These are phyloP conservation scores for Orthochromis malagaraziensis DNA, from an alignment of 2,113 vertebrate genomes.

Conservation along the genomic window DNA sequence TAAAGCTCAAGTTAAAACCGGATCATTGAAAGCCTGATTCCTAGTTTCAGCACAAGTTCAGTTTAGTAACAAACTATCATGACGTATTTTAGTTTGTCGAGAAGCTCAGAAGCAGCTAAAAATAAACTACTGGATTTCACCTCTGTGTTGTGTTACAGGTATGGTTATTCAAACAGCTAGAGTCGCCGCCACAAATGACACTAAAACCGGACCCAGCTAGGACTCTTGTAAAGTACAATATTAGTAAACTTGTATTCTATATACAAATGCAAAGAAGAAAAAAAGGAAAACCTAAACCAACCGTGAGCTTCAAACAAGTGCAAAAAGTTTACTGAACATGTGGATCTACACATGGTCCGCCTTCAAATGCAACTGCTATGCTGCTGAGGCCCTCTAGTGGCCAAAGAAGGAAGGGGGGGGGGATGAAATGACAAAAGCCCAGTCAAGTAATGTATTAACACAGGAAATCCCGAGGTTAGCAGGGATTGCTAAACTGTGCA, in stretches of 20 bases:
- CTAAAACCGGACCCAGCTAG: neutral
- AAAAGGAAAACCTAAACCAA: neutral
- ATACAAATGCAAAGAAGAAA: conserved; percentile 30
- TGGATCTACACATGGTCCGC: neutral
- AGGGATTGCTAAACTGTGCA: neutral
- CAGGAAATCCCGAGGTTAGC: neutral
- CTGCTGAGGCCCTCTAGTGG: conserved; percentile 17
- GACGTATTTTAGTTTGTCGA: neutral
- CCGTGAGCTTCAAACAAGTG: neutral
- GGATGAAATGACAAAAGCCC: neutral
- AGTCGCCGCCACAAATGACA: neutral
- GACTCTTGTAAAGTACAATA: neutral
- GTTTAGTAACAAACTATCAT: neutral
- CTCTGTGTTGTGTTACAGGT: neutral
- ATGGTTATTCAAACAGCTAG: neutral
- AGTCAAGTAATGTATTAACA: neutral
- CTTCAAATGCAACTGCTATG: conserved; percentile 5
- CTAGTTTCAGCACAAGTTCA: neutral
- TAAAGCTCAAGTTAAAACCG: neutral
- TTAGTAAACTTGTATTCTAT: conserved; percentile 50
- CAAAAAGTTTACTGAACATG: conserved; percentile 15
- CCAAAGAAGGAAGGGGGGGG: neutral
- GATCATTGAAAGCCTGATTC: neutral
- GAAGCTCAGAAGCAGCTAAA: neutral
- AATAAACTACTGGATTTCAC: neutral